Percentiles rank a stretch among this genome's conserved stretches.
Evolutionary conservation across 2,113 vertebrate species (phyloP).

Genomic region (Pseudorhombus dupliciocellatus): DNA sequence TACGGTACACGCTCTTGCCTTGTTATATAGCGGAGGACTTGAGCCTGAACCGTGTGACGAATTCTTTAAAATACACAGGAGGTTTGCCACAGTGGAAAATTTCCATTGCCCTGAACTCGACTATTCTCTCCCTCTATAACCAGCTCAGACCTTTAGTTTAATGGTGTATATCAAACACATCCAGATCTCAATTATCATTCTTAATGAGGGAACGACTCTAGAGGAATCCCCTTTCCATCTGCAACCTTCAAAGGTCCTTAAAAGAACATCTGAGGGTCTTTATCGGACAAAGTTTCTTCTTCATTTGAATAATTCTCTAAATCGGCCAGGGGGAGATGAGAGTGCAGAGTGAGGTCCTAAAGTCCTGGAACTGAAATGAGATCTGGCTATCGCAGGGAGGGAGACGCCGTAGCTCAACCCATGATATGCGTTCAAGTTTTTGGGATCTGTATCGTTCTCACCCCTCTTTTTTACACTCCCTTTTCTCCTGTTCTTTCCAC

Average conservation of each 20-base stretch:
- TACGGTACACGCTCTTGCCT: background rate
- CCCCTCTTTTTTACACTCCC: background rate
- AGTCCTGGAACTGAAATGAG: conserved; percentile 73
- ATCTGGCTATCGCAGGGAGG: conserved; percentile 60
- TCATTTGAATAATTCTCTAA: conserved; percentile 80
- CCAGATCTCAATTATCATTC: conserved; percentile 76
- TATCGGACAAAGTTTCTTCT: conserved; percentile 75
- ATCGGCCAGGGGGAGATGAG: conserved; percentile 71
- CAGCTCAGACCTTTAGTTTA: conserved; percentile 68
- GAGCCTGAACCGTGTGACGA: conserved; percentile 11
- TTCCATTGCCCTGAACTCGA: conserved; percentile 31
- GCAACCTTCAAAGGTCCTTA: conserved; percentile 78
- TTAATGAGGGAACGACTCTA: conserved; percentile 73
- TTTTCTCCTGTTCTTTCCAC: background rate
- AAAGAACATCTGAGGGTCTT: conserved; percentile 75
- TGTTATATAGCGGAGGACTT: background rate
- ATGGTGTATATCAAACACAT: conserved; percentile 71
- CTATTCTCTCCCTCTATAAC: conserved; percentile 43
- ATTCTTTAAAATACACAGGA: conserved; percentile 28
- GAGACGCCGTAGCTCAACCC: conserved; percentile 28
- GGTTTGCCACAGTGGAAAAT: conserved; percentile 47
- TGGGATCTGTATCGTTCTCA: conserved; percentile 34
- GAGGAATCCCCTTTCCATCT: conserved; percentile 70
- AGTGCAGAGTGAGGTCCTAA: conserved; percentile 61
- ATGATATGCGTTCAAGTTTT: conserved; percentile 69